These are phyloP conservation scores for Muscicapa adusta DNA, from an alignment of 2,113 vertebrate species.

Conservation along the genomic window DNA sequence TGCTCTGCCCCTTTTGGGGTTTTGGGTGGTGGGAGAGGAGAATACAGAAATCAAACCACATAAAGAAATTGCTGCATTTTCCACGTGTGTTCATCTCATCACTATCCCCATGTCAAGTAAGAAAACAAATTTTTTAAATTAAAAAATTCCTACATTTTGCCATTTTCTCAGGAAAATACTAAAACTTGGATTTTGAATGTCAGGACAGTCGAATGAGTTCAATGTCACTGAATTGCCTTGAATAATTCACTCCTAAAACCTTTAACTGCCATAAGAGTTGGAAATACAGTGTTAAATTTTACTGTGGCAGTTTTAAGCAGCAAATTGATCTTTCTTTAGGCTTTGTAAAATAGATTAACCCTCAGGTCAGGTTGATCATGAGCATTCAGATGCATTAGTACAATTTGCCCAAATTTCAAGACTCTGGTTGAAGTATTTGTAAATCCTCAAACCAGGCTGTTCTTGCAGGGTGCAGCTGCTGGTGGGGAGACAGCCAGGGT, in stretches of 20 bases:
- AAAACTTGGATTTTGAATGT: neutral
- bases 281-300: neutral
- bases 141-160: fast-evolving
- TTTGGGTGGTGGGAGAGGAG: neutral
- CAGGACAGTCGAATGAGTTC: neutral
- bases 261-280: neutral
- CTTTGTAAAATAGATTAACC: neutral
- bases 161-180: fast-evolving
- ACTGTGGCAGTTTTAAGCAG: neutral
- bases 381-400: neutral
- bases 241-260: neutral
- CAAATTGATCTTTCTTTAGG: neutral
- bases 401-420: neutral
- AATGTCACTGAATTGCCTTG: neutral
- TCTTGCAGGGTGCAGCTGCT: neutral
- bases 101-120: neutral
- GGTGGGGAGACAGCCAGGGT: too few species aligned
- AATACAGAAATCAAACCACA: fast-evolving
- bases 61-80: neutral
- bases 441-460: neutral
- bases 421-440: neutral
- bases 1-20: neutral
- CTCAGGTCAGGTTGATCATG: neutral
- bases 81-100: neutral
- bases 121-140: fast-evolving